Base-by-base conservation (phyloP, 1,140 invertebrate species). In the Drosophila ambigua region DNA sequence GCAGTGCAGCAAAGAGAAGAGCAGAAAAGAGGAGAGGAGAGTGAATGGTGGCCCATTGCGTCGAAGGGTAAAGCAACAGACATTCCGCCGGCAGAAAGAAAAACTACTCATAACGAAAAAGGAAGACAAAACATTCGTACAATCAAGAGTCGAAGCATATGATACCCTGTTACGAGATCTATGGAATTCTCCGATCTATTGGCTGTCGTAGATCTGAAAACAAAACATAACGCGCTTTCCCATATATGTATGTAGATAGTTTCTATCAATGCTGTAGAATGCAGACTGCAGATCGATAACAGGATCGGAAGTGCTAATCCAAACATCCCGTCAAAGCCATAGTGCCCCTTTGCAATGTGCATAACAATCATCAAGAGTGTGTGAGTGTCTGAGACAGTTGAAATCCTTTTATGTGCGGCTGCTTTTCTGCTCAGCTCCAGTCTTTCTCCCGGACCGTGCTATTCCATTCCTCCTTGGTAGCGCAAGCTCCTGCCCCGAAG, bases 321-420 rank as follows among this genome's bases (percentile, higher is more conserved):
- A 4, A 4, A 2, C 9, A 11, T 35, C 11, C 11, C 0, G 2
- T 39, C 9, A 1, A 39, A 39, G 0, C 35, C 9, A 13, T 5
- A 4, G 3, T 4, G 13, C 11, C 31, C 35, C 35, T 5, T 11
- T 2, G 35, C 9, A 39, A 11, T 39, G 35, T 4, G 9, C 35
- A 11, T 11, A 74, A 73, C 84, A 84, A 73, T 68, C 64, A 79
- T 77, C 79, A 79, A 77, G 67, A 79, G 81, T 67, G 52, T 72
- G 45, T 51, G 46, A 60, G 50, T 53, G 49, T 61, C 15, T 39
- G 26, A 60, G 51, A 64, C 48, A 55, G 31, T 46, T 58, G 43
- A 49, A 75, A 54, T 76, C 52, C 51, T 54, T 58, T 67, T 61
- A 44, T 52, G 72, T 20, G 60, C 57, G 39, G 48, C 65, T 48